phyloP scores from a whole-genome alignment of 2,888 invertebrate species.

The Callinectes sapidus region DNA sequence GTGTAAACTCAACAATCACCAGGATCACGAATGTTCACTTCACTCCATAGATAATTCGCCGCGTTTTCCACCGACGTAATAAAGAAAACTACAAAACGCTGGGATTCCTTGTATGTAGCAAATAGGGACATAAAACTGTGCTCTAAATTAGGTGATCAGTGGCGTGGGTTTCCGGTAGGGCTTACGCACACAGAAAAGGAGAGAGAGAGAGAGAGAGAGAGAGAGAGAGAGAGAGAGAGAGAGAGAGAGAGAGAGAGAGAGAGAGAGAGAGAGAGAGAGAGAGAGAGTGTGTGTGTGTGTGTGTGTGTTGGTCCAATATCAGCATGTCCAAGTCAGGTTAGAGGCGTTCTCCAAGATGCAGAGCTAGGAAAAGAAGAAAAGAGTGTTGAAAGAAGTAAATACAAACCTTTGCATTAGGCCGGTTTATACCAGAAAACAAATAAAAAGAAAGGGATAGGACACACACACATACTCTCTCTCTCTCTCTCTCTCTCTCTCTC shows the following conservation, averaged over 20 bases:
- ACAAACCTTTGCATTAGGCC: too few relatives aligned
- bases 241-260: constrained; percentile 25
- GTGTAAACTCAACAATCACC: not conserved
- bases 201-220: constrained; percentile 42
- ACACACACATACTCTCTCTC: not conserved
- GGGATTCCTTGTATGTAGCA: not conserved
- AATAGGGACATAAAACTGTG: not conserved
- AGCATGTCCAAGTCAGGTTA: too few relatives aligned
- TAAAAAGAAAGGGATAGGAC: not conserved
- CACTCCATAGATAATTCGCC: not conserved
- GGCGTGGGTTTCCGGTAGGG: not conserved
- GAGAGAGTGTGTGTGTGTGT: too few relatives aligned
- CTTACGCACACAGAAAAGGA: not conserved
- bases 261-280: constrained; percentile 25
- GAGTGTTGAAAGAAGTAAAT: too few relatives aligned
- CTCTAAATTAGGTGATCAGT: not conserved
- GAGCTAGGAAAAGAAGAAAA: too few relatives aligned
- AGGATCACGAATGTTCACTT: not conserved
- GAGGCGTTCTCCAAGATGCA: too few relatives aligned
- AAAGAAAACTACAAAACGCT: not conserved
- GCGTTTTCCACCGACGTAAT: not conserved
- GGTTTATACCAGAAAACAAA: too few relatives aligned
- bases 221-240: constrained; percentile 15
- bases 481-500: not conserved
- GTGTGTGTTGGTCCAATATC: too few relatives aligned